These are phyloP conservation scores for Micropoecilia bifurca DNA, from an alignment of 2,797 vertebrate species.

Conservation along the genomic window DNA sequence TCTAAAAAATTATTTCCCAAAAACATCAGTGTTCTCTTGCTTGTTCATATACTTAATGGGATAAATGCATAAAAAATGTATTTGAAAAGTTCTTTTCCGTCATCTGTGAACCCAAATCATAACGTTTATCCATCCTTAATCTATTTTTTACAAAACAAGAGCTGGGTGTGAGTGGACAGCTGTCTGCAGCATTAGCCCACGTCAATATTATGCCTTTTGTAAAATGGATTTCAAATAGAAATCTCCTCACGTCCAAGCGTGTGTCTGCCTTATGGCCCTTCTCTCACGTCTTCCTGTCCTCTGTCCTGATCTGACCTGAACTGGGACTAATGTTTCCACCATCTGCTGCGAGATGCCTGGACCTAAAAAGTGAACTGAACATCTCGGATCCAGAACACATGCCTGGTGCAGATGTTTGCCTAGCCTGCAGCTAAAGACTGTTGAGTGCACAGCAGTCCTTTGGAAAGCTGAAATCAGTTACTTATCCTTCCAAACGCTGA, in stretches of 20 bases:
- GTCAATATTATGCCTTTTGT: slow-evolving; percentile 60
- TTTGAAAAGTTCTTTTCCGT: background rate
- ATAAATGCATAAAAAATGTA: background rate
- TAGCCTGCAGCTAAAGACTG: slow-evolving; percentile 15
- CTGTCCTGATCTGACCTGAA: slow-evolving; percentile 50
- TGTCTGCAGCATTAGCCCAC: slow-evolving; percentile 58
- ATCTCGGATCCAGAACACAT: slow-evolving; percentile 23
- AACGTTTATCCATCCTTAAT: background rate
- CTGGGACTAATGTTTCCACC: slow-evolving; percentile 32
- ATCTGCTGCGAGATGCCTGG: slow-evolving; percentile 28
- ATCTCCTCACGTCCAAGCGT: slow-evolving; percentile 60
- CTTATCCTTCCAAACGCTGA: background rate
- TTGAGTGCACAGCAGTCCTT: background rate
- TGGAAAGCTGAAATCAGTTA: background rate
- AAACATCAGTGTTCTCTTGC: background rate
- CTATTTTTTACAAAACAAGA: slow-evolving; percentile 41
- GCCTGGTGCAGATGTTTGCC: background rate
- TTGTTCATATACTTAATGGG: background rate
- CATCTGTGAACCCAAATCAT: background rate
- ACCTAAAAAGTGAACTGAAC: slow-evolving; percentile 30
- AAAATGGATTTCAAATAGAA: slow-evolving; percentile 65
- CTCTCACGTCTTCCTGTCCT: slow-evolving; percentile 33
- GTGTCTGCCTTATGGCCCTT: slow-evolving; percentile 36
- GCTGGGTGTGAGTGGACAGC: slow-evolving; percentile 64
- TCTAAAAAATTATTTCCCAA: background rate